phyloP scores from a whole-genome alignment of 2,888 invertebrate genomes.

The Agrotis ipsilon region DNA sequence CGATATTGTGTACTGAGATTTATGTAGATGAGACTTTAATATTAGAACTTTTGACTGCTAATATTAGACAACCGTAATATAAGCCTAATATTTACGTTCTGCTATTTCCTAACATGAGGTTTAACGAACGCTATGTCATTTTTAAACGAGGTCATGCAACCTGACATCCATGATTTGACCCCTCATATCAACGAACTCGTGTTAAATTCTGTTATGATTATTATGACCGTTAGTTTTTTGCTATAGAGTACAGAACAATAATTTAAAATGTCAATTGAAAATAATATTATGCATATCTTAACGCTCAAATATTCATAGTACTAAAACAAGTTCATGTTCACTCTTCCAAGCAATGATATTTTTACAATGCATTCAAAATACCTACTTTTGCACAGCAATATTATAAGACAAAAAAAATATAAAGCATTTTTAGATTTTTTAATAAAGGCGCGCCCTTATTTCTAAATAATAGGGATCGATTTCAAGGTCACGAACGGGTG shows the following conservation, averaged over 20 bases:
- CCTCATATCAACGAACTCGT: conserved; percentile 32
- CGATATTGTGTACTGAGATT: background rate
- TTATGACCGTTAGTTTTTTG: conserved; percentile 1
- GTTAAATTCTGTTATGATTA: conserved; percentile 22
- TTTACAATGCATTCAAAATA: conserved; percentile 35
- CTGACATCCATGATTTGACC: conserved; percentile 46
- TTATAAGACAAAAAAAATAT: conserved; percentile 33
- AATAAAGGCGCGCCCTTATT: conserved; percentile 42
- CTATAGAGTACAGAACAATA: background rate
- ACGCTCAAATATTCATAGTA: conserved; percentile 17
- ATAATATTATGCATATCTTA: conserved; percentile 1
- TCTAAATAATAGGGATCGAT: conserved; percentile 71
- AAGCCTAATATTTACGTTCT: background rate
- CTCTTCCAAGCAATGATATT: too few relatives aligned
- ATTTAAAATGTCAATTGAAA: conserved; percentile 9
- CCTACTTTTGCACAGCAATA: conserved; percentile 8
- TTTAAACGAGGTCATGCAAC: conserved; percentile 43
- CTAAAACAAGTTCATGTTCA: background rate
- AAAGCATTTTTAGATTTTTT: conserved; percentile 17
- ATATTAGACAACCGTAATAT: conserved; percentile 6
- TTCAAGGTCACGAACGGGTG: conserved; percentile 84
- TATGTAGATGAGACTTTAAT: background rate
- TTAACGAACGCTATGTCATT: conserved; percentile 49
- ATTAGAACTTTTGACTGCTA: conserved; percentile 1
- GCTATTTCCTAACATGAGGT: conserved; percentile 12